Base-by-base conservation (phyloP, 1,140 invertebrate species). In the Octopus sinensis region DNA sequence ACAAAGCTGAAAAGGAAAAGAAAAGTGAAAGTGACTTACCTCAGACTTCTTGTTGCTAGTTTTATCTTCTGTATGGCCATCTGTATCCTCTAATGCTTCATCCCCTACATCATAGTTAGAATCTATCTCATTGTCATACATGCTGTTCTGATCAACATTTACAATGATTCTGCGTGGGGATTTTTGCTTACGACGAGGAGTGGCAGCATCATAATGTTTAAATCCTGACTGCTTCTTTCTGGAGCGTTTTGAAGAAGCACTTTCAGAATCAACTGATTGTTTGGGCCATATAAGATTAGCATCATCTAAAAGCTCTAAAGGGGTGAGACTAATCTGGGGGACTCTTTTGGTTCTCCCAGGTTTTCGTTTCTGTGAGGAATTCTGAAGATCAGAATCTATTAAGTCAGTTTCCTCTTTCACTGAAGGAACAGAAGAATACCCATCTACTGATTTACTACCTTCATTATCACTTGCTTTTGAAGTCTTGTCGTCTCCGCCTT, bases 101-200 rank as follows among this genome's bases (percentile, higher is more conserved):
- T 43, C 30, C 3, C 30, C 30, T 23, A 12, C 68, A 73, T 73
- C 68, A 17, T 73, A 73, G 30, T 73, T 73, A n/a, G 68, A 13
- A 73, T 73, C 68, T 23, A 73, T 73, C 68, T 73, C 68, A 6
- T 13, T 17, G 30, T 73, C 68, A 73, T 73, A 73, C 68, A 73
- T 73, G 68, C 68, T 73, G 68, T 23, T 73, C 13, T 73, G 68
- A 6, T 73, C 68, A 73, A 73, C 68, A 73, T 9, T 9, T 13
- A 73, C 5, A 23, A 73, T 73, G 30, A 73, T 73, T 23, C 68
- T 73, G 6, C 68, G 68, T 10, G 68, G 68, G 7, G 68, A 73
- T 73, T 73, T 73, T 73, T 73, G 68, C 13, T 73, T 73, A 73
- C 68, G 68, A 73, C 68, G 68, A 23, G 68, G 68, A n/a, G 68